A percentile compares a stretch with the other conserved stretches of the same genome.
phyloP scores from a whole-genome alignment of 2,797 vertebrate genomes.

The Rhincodon typus region DNA sequence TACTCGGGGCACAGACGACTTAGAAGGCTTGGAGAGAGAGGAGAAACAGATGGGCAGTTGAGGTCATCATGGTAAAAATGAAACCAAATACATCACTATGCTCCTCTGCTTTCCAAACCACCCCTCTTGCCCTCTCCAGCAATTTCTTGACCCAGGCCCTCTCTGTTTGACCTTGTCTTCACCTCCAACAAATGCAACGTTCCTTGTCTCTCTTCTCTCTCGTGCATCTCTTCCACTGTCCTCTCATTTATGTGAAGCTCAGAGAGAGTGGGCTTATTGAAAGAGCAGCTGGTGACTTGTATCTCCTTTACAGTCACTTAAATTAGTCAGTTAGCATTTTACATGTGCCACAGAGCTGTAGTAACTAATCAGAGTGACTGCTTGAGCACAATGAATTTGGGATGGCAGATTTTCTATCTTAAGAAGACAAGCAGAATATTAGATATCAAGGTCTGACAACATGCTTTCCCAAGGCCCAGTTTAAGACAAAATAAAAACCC shows the following conservation, averaged over 20 bases:
- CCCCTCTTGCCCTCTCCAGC: not conserved
- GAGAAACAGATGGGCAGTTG: no score
- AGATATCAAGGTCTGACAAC: not conserved
- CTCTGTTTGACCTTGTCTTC: not conserved
- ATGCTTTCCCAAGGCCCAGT: not conserved
- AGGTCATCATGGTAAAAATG: no score
- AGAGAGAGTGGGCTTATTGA: not conserved
- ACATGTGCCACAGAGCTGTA: not conserved
- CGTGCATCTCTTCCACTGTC: no score
- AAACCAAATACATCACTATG: no score
- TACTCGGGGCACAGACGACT: no score
- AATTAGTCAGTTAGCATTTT: not conserved
- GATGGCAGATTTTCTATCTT: not conserved
- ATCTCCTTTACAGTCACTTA: not conserved
- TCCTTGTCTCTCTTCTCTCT: not conserved
- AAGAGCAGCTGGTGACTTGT: not conserved
- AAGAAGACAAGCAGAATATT: not conserved
- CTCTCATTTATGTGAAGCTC: not conserved
- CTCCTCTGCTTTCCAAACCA: not conserved
- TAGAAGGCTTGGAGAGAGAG: no score
- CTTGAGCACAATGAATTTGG: not conserved
- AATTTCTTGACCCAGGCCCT: not conserved
- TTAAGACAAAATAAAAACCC: not conserved
- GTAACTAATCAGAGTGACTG: not conserved
- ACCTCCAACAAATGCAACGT: not conserved